Percentiles rank a stretch among this genome's conserved stretches.
phyloP scores from a whole-genome alignment of 2,113 vertebrate genomes.

The Neodontobutis hainanensis region DNA sequence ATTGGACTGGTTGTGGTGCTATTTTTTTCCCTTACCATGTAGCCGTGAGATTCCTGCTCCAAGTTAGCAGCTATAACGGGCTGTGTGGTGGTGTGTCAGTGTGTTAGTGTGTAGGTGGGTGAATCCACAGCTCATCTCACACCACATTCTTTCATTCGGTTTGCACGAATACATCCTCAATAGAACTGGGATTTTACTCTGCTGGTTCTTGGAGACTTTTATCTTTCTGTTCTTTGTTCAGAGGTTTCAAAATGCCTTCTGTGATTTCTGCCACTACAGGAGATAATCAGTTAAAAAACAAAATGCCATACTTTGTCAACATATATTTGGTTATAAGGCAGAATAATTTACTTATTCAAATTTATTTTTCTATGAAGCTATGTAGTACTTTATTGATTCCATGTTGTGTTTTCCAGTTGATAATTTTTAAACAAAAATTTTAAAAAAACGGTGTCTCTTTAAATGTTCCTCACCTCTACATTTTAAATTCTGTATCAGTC shows the following conservation, averaged over 20 bases:
- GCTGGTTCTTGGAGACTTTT: too few relatives aligned
- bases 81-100: constrained; percentile 37
- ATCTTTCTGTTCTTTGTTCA: neutral
- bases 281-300: too few relatives aligned
- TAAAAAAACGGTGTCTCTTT: too few relatives aligned
- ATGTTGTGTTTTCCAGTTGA: too few relatives aligned
- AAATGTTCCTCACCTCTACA: too few relatives aligned
- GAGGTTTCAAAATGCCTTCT: too few relatives aligned
- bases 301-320: too few relatives aligned
- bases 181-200: neutral
- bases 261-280: neutral
- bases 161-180: neutral
- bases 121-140: constrained; percentile 27
- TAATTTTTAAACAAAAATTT: too few relatives aligned
- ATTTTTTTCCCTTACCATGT: constrained; percentile 28
- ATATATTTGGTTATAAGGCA: too few relatives aligned
- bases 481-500: neutral
- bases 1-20: constrained; percentile 1
- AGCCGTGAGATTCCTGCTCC: constrained; percentile 61
- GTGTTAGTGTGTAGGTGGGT: constrained; percentile 42
- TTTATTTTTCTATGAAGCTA: too few relatives aligned
- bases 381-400: too few relatives aligned
- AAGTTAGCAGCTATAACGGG: constrained; percentile 28
- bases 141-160: constrained; percentile 1
- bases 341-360: too few relatives aligned